phyloP scores from a whole-genome alignment of 2,888 invertebrate species.

The Xylophagus ater region DNA sequence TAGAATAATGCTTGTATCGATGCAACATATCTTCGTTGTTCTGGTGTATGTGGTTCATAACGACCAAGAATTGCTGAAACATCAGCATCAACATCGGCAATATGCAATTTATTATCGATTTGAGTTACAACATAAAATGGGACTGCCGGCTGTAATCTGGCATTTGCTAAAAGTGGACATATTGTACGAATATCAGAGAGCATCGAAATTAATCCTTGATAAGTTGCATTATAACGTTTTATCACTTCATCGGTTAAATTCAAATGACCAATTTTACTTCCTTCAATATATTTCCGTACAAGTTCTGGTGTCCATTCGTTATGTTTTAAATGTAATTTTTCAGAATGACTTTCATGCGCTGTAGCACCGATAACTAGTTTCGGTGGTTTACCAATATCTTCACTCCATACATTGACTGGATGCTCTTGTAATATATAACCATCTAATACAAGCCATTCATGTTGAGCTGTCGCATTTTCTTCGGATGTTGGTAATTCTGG shows the following conservation, averaged over 20 bases:
- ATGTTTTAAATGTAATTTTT: constrained; percentile 48
- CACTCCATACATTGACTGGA: constrained; percentile 53
- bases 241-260: constrained; percentile 52
- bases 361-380: constrained; percentile 60
- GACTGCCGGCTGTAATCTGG: constrained; percentile 49
- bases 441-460: constrained; percentile 69
- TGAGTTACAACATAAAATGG: constrained; percentile 67
- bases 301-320: constrained; percentile 55
- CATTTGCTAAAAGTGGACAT: constrained; percentile 63
- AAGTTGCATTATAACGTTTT: constrained; percentile 55
- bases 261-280: constrained; percentile 46
- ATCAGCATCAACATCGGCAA: constrained; percentile 53
- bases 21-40: constrained; percentile 61
- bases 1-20: constrained; percentile 76
- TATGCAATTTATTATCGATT: constrained; percentile 40
- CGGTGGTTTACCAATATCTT: constrained; percentile 37
- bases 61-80: constrained; percentile 67
- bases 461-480: constrained; percentile 47
- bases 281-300: constrained; percentile 50
- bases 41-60: constrained; percentile 58
- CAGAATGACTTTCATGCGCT: constrained; percentile 58
- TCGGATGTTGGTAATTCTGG: constrained; percentile 42
- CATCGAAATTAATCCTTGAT: constrained; percentile 56
- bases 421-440: constrained; percentile 56
- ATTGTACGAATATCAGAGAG: constrained; percentile 68